Evolutionary conservation across 1,140 invertebrate genomes (phyloP).

Genomic region (Papilio aristodemus): DNA sequence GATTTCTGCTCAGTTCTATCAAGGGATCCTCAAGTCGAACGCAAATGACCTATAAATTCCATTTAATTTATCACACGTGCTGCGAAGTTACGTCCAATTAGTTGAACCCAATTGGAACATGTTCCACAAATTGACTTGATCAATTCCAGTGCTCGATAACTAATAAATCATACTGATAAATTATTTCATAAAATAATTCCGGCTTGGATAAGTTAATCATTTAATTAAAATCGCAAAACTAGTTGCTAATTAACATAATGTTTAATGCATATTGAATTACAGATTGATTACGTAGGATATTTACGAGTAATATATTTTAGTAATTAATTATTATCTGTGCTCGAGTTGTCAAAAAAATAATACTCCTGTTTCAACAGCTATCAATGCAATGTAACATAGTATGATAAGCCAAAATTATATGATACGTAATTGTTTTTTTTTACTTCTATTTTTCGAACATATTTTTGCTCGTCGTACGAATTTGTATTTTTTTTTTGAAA

Average conservation of each 20-base stretch:
- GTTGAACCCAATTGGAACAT: slow-evolving; percentile 3
- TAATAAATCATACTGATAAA: not conserved
- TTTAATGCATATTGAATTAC: not conserved
- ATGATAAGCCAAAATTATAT: too few relatives aligned
- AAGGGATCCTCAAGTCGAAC: slow-evolving; percentile 12
- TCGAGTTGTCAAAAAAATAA: not conserved
- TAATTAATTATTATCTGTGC: not conserved
- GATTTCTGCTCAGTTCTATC: not conserved
- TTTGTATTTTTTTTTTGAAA: too few relatives aligned
- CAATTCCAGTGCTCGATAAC: not conserved
- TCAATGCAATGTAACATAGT: too few relatives aligned
- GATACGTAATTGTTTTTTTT: too few relatives aligned
- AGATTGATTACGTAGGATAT: not conserved
- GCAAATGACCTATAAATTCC: slow-evolving; percentile 20
- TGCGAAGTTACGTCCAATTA: slow-evolving; percentile 13
- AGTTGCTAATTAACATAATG: not conserved
- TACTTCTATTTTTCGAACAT: too few relatives aligned
- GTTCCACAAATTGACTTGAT: slow-evolving; percentile 8
- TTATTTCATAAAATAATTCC: not conserved
- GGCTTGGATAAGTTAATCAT: not conserved
- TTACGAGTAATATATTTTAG: not conserved
- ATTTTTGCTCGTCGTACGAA: too few relatives aligned
- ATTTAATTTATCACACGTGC: slow-evolving; percentile 4
- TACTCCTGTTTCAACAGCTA: too few relatives aligned
- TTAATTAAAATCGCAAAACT: not conserved